Base-by-base conservation (phyloP, 2,113 vertebrate genomes). In the Xiphorhynchus elegans region DNA sequence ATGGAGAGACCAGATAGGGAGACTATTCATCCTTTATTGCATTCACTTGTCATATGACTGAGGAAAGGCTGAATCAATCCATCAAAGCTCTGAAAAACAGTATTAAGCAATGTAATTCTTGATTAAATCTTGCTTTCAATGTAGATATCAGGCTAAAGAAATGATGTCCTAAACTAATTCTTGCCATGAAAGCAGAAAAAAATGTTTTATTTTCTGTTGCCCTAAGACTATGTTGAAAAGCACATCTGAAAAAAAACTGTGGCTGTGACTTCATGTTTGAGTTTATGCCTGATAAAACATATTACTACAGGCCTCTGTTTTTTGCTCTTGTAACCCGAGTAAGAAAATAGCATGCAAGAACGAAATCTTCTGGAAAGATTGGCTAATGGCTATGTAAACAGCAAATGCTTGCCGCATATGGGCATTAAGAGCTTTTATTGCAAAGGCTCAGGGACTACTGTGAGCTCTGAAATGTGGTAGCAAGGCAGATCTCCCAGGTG, bases 351-450 rank as follows among this genome's bases (percentile, higher is more conserved):
- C 90, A 97, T 83, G 63, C 92, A 88, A 93, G 79, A 85, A 96
- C 74, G 86, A 94, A 91, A 84, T 96, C 90, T 92, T 96, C 85
- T 97, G 95, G 90, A 95, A 96, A 93, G 94, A 96, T 96, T 97
- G 94, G 88, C 96, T 97, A 97, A 95, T 95, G 96, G 94, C 95
- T 96, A 13, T 94, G 90, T 97, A 97, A 97, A 96, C 96, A 97
- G 96, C 96, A 96, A 93, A 96, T 96, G 95, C 92, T 96, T 97
- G 90, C 95, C 75, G 60, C 96, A 97, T 90, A 97, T 97, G 96
- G 96, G 79, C 79, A 94, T 94, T 94, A 50, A 55, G 88, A 93
- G 72, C 25, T 93, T 92, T 77, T 84, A 79, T 39, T 93, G 83
- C 95, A 77, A 73, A 93, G 58, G 13, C 67, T 93, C 74, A 31